Conservation (phyloP, 2,888 invertebrate genomes). For the Cosmopolites sordidus region DNA sequence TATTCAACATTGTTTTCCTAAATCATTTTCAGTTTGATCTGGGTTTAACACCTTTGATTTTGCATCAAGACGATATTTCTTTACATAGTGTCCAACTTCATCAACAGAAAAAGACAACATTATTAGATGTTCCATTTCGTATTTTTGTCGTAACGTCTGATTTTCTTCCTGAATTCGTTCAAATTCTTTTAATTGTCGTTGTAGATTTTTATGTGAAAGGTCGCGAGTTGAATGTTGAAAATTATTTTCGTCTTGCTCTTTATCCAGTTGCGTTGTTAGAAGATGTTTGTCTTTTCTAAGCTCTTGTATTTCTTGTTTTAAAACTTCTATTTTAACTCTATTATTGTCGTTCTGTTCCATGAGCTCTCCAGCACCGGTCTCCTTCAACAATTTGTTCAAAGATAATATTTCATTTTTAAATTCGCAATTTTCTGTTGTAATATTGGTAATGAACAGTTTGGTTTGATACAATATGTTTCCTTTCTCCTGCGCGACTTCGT, state of each 20-base stretch:
- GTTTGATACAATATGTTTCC: conserved; percentile 33
- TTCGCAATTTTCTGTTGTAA: conserved; percentile 35
- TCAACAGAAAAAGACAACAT: too few species aligned
- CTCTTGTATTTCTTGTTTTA: conserved; percentile 38
- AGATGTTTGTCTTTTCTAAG: conserved; percentile 29
- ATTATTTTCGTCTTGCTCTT: conserved; percentile 25
- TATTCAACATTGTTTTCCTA: too few species aligned
- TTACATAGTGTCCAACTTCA: too few species aligned
- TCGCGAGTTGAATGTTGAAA: conserved; percentile 26
- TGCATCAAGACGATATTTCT: too few species aligned
- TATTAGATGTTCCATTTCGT: conserved; percentile 38
- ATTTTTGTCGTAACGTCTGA: conserved; percentile 34
- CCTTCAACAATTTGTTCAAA: conserved; percentile 36
- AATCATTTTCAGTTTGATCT: too few species aligned
- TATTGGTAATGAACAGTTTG: conserved; percentile 31
- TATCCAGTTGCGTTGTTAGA: conserved; percentile 23
- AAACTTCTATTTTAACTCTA: conserved; percentile 37
- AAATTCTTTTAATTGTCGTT: conserved; percentile 35
- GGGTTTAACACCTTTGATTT: too few species aligned
- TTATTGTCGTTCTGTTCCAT: conserved; percentile 37
- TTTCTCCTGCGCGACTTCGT: conserved; percentile 30
- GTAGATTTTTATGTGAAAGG: conserved; percentile 34
- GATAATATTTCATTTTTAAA: conserved; percentile 38
- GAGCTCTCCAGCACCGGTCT: conserved; percentile 40
- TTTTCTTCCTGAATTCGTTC: conserved; percentile 33